Evolutionary conservation across 1,140 invertebrate genomes (phyloP).

Genomic region (Asbolus verrucosus): DNA sequence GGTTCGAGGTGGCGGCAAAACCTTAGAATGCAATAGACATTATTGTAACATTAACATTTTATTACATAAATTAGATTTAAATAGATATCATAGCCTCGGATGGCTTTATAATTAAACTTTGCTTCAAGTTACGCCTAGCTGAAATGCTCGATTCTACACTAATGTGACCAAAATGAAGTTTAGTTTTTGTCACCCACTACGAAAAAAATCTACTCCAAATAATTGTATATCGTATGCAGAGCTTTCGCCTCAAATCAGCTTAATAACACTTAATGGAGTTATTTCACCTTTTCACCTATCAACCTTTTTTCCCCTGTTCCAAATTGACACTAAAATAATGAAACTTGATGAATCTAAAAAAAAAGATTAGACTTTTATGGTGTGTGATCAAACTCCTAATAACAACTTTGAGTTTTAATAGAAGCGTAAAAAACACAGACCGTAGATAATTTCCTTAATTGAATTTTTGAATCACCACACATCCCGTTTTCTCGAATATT

Average conservation of each 20-base stretch:
- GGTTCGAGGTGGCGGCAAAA: no score
- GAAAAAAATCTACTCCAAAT: constrained; percentile 4
- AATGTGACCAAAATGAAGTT: no score
- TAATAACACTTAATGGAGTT: constrained; percentile 28
- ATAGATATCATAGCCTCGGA: not conserved
- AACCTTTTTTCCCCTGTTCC: not conserved
- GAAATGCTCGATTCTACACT: no score
- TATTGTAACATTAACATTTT: constrained; percentile 19
- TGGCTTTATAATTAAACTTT: constrained; percentile 9
- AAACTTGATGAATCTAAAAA: no score
- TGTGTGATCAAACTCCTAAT: constrained; percentile 37
- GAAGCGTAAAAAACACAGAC: constrained; percentile 6
- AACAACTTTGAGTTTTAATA: constrained; percentile 25
- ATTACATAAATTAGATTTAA: constrained; percentile 3
- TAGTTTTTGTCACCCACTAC: not conserved
- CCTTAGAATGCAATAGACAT: no score
- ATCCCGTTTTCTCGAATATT: constrained; percentile 21
- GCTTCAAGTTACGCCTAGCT: not conserved
- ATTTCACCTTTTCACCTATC: constrained; percentile 11
- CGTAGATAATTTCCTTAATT: constrained; percentile 31
- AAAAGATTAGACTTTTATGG: constrained; percentile 33
- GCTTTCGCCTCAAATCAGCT: constrained; percentile 16
- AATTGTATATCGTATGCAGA: not conserved
- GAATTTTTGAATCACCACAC: constrained; percentile 25
- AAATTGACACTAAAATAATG: constrained; percentile 36